A percentile compares a stretch with the other conserved stretches of the same genome.
phyloP scores from a whole-genome alignment of 2,113 vertebrate species.

The Leptobrachium leishanense region DNA sequence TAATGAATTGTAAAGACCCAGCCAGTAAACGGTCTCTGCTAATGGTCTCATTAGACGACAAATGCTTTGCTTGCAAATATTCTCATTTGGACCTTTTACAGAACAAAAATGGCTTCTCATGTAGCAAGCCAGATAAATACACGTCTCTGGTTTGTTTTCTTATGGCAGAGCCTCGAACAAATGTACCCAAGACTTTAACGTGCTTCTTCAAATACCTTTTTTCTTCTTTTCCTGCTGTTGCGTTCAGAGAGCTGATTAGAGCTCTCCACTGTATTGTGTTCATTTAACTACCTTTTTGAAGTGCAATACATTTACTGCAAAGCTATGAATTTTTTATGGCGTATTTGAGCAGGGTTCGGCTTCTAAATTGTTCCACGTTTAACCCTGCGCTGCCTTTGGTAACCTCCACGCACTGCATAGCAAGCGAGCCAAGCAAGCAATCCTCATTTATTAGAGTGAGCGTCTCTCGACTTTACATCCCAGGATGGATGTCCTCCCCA shows the following conservation, averaged over 20 bases:
- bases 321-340: slow-evolving; percentile 3
- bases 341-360: neutral
- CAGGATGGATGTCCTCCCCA: too few species aligned
- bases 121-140: neutral
- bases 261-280: neutral
- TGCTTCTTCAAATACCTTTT: slow-evolving; percentile 6
- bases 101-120: neutral
- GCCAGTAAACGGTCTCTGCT: neutral
- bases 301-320: slow-evolving; percentile 10
- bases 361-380: neutral
- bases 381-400: neutral
- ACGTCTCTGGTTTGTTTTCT: neutral
- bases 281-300: slow-evolving; percentile 6
- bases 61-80: slow-evolving; percentile 2
- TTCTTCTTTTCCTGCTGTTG: neutral
- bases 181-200: neutral
- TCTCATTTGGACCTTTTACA: neutral
- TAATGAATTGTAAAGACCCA: neutral
- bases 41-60: slow-evolving; percentile 2
- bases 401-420: too few species aligned
- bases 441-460: too few species aligned
- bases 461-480: too few species aligned
- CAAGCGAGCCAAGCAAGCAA: too few species aligned
- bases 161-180: neutral
- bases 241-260: slow-evolving; percentile 1